Base-by-base conservation (phyloP, 2,797 vertebrate species). In the Rhinogobio ventralis region DNA sequence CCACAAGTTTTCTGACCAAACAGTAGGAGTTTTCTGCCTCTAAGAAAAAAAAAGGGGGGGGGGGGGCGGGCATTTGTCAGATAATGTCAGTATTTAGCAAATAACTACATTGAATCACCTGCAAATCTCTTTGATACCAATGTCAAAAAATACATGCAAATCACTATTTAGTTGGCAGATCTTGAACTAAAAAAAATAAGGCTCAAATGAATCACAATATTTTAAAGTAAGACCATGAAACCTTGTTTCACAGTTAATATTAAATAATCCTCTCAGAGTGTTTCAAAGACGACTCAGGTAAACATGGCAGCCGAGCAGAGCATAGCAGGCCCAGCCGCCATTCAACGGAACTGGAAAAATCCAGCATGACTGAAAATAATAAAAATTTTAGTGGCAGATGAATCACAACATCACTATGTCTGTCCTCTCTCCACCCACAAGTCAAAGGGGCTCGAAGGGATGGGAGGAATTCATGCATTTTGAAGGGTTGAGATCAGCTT, bases 251-350 rank as follows among this genome's bases (percentile, higher is more conserved):
- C 0, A 1, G 33, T 64, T 45, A 45, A 28, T 78, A 13, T 45
- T 30, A 0, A 46, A 46, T 20, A 72, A 28, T 72, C 11, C 23
- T 45, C 46, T 14, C 3, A 4, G 51, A 23, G 7, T 19, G 51
- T 45, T 60, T 72, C 17, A 28, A 23, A 49, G 7, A 15, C 36
- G 3, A 64, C 76, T 93, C 88, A 19, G 78, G 88, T 30, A 79
- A 51, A 81, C 53, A 79, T 14, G 82, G 87, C 89, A 46, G 67
- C 55, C 87, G 91, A 91, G 86, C 45, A 15, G 80, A 89, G 83
- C 46, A 73, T 20, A 53, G 64, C 60, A 33, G 82, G 14, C n/a
- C 11, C 36, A 71, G 67, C 42, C 46, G 11, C 23, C 45, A 57
- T 85, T 83, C 28, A 77, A 19, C 23, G 25, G 30, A 33, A 85